Evolutionary conservation across 2,888 invertebrate genomes (phyloP), one percentile per base, ranked within the genome.

Genomic region (Synergus laeviventris): DNA sequence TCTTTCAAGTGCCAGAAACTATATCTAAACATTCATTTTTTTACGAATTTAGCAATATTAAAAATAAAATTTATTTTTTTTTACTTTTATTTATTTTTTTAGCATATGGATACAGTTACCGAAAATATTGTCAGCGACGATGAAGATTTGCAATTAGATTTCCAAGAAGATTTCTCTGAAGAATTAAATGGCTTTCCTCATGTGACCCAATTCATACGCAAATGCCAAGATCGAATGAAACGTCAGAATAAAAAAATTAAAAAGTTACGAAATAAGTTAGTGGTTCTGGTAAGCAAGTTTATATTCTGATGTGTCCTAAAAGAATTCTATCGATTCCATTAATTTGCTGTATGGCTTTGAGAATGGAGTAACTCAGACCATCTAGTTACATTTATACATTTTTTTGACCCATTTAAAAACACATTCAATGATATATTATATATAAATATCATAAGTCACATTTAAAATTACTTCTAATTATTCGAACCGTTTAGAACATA

Each of bases 151-250:
- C 56, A 9, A 4, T 21, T 74, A 2, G 76, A 80, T 70, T 61
- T 81, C 16, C 42, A 76, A 64, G 64, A 84, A 76, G 82, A 85
- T 66, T 82, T 83, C 49, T 59, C 74, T 1, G 78, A 91, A 56
- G 91, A 92, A 78, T 86, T 95, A 42, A 91, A 91, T 84, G 92
- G 93, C 81, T 92, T 93, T 79, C 95, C 95, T 12, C 93, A 94
- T 83, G 92, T 94, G 18, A 81, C 93, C 49, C 91, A 91, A 81
- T 92, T 93, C 76, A 93, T 95, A 82, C 86, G 92, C 60, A 93
- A 92, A 85, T 92, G 95, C 87, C 92, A 93, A 78, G 91, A 91
- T 45, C 91, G 91, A 78, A 92, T 95, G 60, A 91, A 91, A 75
- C 92, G 91, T 84, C 94, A 94, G 85, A 93, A 93, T 45, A 92